Conservation (phyloP, 2,888 invertebrate genomes). For the Ormyrus pomaceus region DNA sequence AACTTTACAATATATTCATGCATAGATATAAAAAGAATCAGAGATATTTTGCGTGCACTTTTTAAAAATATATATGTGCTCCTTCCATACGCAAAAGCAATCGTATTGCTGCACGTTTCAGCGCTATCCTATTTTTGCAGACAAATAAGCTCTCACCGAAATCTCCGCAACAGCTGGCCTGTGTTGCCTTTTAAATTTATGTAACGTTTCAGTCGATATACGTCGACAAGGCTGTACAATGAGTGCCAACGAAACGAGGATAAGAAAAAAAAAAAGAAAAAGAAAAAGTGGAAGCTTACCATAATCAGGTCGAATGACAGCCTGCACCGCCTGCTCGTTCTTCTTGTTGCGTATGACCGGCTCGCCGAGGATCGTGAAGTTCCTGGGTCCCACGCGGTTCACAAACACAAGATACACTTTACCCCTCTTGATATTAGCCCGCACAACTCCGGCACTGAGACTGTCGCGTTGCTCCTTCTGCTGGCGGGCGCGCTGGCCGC, state of each 20-base stretch:
- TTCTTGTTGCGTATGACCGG: slow-evolving; percentile 76
- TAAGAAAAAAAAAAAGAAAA: background rate
- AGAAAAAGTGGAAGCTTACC: slow-evolving; percentile 65
- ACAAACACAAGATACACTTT: slow-evolving; percentile 80
- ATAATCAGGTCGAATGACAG: slow-evolving; percentile 74
- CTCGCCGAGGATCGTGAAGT: slow-evolving; percentile 78
- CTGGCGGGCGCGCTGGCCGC: slow-evolving; percentile 22
- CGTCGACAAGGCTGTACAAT: no score
- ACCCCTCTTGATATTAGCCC: slow-evolving; percentile 78
- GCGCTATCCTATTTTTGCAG: background rate
- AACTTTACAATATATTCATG: no score
- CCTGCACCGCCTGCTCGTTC: slow-evolving; percentile 74
- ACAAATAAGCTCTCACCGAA: slow-evolving; percentile 15
- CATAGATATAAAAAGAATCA: no score
- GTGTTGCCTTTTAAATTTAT: background rate
- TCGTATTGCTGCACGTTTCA: no score
- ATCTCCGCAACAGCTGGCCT: background rate
- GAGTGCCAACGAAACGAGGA: no score
- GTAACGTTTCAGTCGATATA: no score
- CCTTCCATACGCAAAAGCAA: no score
- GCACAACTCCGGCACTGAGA: slow-evolving; percentile 74
- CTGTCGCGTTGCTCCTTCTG: slow-evolving; percentile 63
- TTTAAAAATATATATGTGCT: no score
- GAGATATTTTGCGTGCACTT: no score
- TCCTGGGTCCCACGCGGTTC: slow-evolving; percentile 78